A percentile compares a stretch with the other conserved stretches of the same genome.
Conservation (phyloP, 2,797 vertebrate genomes). For the Anniella stebbinsi region DNA sequence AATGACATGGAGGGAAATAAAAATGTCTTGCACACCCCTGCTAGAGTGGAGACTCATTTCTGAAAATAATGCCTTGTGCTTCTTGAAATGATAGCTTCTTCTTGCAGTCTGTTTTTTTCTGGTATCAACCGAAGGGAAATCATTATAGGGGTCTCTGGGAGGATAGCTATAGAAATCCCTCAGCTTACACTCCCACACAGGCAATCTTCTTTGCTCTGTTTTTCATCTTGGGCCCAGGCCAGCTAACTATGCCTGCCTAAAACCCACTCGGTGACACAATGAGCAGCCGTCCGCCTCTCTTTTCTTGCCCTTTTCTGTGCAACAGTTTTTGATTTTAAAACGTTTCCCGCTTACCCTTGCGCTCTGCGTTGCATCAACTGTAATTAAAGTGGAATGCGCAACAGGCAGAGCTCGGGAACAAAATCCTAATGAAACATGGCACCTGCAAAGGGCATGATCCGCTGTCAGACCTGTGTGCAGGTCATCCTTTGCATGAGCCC, state of each 20-base stretch:
- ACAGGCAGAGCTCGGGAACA: background rate
- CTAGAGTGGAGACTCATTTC: background rate
- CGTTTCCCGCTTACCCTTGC: background rate
- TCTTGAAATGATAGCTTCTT: conserved; percentile 30
- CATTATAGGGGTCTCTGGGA: background rate
- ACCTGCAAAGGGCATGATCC: background rate
- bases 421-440: background rate
- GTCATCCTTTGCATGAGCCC: background rate
- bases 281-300: background rate
- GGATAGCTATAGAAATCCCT: background rate
- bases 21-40: background rate
- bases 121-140: conserved; percentile 30
- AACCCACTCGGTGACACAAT: conserved; percentile 22
- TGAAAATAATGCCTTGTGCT: background rate
- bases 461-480: background rate
- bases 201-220: background rate
- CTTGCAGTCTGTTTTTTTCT: conserved; percentile 25
- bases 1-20: background rate
- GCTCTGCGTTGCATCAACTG: background rate
- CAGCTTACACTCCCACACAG: background rate
- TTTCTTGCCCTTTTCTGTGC: conserved; percentile 10
- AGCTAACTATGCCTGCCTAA: background rate
- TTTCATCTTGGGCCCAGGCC: background rate
- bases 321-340: background rate
- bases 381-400: conserved; percentile 4